phyloP scores from a whole-genome alignment of 2,797 vertebrate species.

The Ficedula albicollis region DNA sequence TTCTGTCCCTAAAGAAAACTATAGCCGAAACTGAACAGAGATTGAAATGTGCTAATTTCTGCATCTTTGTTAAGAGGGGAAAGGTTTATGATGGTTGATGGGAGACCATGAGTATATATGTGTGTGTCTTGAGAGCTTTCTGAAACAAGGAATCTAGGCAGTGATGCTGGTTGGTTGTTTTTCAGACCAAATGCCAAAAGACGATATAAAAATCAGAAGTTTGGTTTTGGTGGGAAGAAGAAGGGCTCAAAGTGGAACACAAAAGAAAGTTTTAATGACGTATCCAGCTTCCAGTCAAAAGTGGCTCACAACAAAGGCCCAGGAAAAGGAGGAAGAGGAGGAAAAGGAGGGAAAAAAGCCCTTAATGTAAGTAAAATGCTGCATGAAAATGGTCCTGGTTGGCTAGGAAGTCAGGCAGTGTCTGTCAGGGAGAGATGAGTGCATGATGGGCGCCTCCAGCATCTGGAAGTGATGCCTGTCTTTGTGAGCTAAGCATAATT shows the following conservation, averaged over 20 bases:
- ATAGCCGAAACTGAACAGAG: not conserved
- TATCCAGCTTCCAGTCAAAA: constrained; percentile 87
- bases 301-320: constrained; percentile 81
- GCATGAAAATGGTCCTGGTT: not conserved
- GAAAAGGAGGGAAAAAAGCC: constrained; percentile 82
- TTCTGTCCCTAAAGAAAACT: not conserved
- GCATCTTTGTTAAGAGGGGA: not conserved
- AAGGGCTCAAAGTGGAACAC: constrained; percentile 95
- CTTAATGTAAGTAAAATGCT: constrained; percentile 77
- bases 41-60: not conserved
- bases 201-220: constrained; percentile 92
- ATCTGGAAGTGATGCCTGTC: not conserved
- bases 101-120: not conserved
- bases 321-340: constrained; percentile 73
- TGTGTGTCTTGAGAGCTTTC: not conserved
- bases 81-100: not conserved
- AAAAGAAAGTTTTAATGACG: constrained; percentile 90
- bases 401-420: not conserved
- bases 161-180: not conserved
- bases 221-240: constrained; percentile 97
- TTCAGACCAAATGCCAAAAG: constrained; percentile 89
- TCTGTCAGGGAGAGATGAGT: not conserved
- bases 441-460: not conserved
- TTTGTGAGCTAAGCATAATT: not conserved
- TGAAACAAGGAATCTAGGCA: not conserved